Evolutionary conservation across 2,888 invertebrate genomes (phyloP).

Genomic region (Rhagophthalmus giganteus): DNA sequence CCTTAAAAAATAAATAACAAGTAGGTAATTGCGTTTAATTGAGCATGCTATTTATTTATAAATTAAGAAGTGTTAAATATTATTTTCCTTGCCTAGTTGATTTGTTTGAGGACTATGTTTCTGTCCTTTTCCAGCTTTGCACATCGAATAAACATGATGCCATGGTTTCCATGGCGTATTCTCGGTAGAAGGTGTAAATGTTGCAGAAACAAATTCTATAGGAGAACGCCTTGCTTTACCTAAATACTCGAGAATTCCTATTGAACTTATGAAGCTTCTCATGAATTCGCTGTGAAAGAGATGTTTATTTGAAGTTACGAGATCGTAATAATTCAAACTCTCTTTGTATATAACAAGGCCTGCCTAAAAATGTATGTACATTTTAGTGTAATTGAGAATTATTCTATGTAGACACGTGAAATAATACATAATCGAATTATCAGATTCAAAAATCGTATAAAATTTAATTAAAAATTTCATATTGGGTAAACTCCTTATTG

Average conservation of each 20-base stretch:
- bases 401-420: too few relatives aligned
- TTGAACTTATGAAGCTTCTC: conserved; percentile 50
- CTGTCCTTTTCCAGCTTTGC: conserved; percentile 52
- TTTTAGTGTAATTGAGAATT: too few relatives aligned
- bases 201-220: conserved; percentile 44
- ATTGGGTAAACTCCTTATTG: too few relatives aligned
- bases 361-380: conserved; percentile 21
- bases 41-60: background rate
- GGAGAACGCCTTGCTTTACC: conserved; percentile 47
- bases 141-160: conserved; percentile 56
- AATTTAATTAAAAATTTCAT: too few relatives aligned
- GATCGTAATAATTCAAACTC: conserved; percentile 44
- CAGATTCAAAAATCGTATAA: too few relatives aligned
- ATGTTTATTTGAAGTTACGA: conserved; percentile 50
- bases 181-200: conserved; percentile 46
- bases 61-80: background rate
- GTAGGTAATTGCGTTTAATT: too few relatives aligned
- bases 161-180: conserved; percentile 54
- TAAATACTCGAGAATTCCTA: conserved; percentile 52
- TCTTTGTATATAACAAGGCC: conserved; percentile 39
- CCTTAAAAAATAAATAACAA: conserved; percentile 49
- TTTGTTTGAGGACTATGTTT: conserved; percentile 51
- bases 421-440: too few relatives aligned
- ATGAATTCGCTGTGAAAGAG: conserved; percentile 53
- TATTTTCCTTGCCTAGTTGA: conserved; percentile 42